Evolutionary conservation across 2,888 invertebrate genomes (phyloP), one percentile per base, ranked within the genome.

Genomic region (Aphrophora alni): DNA sequence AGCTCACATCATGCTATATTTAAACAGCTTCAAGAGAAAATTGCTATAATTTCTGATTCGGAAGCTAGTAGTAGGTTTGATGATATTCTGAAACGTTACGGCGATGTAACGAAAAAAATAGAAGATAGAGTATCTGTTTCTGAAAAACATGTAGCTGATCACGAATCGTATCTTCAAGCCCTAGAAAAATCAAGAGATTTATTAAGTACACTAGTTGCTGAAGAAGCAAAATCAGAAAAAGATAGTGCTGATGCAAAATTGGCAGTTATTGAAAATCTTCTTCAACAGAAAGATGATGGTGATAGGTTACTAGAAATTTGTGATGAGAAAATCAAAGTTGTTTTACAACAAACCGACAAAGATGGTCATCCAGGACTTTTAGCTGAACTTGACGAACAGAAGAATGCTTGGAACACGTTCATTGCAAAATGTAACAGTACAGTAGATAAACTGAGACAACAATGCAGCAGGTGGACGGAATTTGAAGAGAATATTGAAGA

Each of bases 161-260:
- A 97, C 87, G 97, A 97, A 87, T 92, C 93, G 74, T 97, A 94
- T 85, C 92, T 94, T 38, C 94, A 95, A 87, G 92, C 93, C 77
- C 91, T 95, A 85, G 97, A 97, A 88, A 95, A 95, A 85, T 93
- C 94, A 69, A 92, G 94, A 72, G 97, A 97, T 87, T 95, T 95
- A 91, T 89, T 97, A 10, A 94, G 93, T 84, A 93, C 94, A 44
- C 91, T 96, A 14, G 92, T 96, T 51, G 91, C 94, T 28, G 96
- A 95, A 85, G 95, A 95, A 84, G 92, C 94, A 0, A 92, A 95
- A 0, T 92, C 94, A 21, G 95, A 96, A 86, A 94, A 94, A 87
- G 93, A 95, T 86, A 93, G 93, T 26, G 93, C 95, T 0, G 95
- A 95, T 86, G 91, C 92, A 14, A 95, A 95, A 87, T 90, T 95